Base-by-base conservation (phyloP, 2,113 vertebrate genomes). In the Chaetorhynchus papuensis region DNA sequence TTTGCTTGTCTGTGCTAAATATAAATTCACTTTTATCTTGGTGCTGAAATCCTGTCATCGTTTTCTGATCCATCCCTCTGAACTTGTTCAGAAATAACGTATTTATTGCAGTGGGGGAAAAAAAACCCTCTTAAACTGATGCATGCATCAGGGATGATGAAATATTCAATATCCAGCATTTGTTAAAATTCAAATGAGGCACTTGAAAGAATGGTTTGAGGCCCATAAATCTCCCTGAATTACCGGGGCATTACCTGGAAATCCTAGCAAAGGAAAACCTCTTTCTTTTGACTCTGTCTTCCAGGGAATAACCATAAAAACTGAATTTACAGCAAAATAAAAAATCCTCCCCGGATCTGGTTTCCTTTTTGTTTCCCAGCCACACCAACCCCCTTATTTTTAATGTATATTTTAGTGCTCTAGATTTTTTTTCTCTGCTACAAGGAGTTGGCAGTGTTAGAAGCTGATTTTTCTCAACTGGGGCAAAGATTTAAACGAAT, bases 261-360 rank as follows among this genome's bases (percentile, higher is more conserved):
- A 52, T 22, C 44, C 52, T 6, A 17, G 21, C 26, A 12, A 31
- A 65, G 8, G 23, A 56, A 37, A 72, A 13, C 6, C 33, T 33
- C 1, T 8, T 47, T 6, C 28, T 68, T 77, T 44, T 42, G 15
- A 18, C 20, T 33, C 17, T 52, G 26, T 39, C 66, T 66, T 53
- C 31, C 7, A 52, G 72, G 7, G 30, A 69, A n/a, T 17, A 56
- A 26, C 18, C n/a, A 21, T 2, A 30, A 77, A 54, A 57, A 6
- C 10, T 31, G 39, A 56, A 78, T 82, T 77, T 59, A 37, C n/a
- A 74, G 54, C 26, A 70, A 63, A 78, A 89, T 54, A 15, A 41
- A 59, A 80, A 81, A 19, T 9, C 37, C 19, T 52, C 53, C 50
- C 8, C 0, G 0, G 13, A 4, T 84, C 42, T 56, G 9, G 6